These are phyloP conservation scores for Holocentrus rufus DNA, from an alignment of 2,797 vertebrate species.

Conservation along the genomic window DNA sequence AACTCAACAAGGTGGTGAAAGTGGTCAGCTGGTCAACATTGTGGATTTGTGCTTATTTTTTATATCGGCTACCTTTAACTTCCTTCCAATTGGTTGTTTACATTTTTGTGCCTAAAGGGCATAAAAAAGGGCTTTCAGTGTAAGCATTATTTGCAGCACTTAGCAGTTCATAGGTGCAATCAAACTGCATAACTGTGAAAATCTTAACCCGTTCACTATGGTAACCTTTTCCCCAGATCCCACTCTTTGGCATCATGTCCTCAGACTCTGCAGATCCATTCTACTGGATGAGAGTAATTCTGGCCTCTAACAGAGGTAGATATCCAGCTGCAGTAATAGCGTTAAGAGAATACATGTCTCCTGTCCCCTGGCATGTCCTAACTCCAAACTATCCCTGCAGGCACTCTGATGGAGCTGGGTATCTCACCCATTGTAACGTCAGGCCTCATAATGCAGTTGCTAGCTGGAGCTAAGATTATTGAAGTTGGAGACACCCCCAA, in stretches of 20 bases:
- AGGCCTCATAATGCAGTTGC: constrained; percentile 97
- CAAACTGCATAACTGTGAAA: neutral
- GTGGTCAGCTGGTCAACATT: neutral
- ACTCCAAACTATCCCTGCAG: constrained; percentile 71
- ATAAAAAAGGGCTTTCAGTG: too few species aligned
- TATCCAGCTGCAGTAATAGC: neutral
- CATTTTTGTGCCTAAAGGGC: neutral
- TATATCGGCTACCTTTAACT: neutral
- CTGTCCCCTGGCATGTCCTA: constrained; percentile 12
- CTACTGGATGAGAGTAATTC: constrained; percentile 99
- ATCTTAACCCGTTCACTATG: neutral
- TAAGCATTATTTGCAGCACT: neutral
- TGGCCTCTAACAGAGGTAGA: constrained; percentile 98
- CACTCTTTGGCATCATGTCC: constrained; percentile 98
- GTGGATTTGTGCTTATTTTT: neutral
- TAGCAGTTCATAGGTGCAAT: neutral
- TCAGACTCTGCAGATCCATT: constrained; percentile 99
- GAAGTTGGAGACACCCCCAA: constrained; percentile 99
- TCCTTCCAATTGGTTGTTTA: neutral
- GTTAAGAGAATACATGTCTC: neutral
- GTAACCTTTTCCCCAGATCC: constrained; percentile 83
- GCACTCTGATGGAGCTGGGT: constrained; percentile 97
- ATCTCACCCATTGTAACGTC: constrained; percentile 99
- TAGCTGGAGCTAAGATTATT: constrained; percentile 98
- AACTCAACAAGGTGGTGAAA: neutral